A percentile compares a stretch with the other conserved stretches of the same genome.
Evolutionary conservation across 2,888 invertebrate species (phyloP).

Genomic region (Mantis religiosa): DNA sequence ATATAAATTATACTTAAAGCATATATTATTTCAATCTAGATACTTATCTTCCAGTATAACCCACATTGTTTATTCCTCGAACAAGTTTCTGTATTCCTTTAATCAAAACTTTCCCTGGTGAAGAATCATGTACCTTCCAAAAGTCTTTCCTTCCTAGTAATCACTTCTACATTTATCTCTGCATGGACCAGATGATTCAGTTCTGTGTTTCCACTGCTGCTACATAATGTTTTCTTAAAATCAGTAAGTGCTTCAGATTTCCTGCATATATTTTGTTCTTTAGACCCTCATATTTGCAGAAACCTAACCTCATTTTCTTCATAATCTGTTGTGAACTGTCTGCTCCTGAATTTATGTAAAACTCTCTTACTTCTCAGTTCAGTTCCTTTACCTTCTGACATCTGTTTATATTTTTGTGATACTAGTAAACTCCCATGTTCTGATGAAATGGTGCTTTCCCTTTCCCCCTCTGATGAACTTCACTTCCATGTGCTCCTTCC

Average conservation of each 20-base stretch:
- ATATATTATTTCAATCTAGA: neutral
- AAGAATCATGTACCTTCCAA: no score
- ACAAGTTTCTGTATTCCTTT: no score
- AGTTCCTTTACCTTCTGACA: neutral
- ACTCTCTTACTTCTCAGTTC: neutral
- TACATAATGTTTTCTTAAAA: neutral
- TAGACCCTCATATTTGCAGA: neutral
- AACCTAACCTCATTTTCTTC: neutral
- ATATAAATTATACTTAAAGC: neutral
- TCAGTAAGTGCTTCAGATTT: neutral
- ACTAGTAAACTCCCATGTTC: neutral
- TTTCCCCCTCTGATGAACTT: no score
- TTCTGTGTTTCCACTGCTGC: no score
- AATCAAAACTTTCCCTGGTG: no score
- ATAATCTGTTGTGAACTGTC: neutral
- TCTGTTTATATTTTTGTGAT: neutral
- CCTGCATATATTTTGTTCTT: neutral
- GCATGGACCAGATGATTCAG: neutral
- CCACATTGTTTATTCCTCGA: no score
- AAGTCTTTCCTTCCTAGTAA: no score
- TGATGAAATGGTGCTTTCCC: no score
- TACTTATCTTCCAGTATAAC: no score
- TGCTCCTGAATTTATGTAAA: neutral
- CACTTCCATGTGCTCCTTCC: no score
- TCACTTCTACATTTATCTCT: neutral